Evolutionary conservation across 1,140 invertebrate species (phyloP).

Genomic region (Holotrichia oblita): DNA sequence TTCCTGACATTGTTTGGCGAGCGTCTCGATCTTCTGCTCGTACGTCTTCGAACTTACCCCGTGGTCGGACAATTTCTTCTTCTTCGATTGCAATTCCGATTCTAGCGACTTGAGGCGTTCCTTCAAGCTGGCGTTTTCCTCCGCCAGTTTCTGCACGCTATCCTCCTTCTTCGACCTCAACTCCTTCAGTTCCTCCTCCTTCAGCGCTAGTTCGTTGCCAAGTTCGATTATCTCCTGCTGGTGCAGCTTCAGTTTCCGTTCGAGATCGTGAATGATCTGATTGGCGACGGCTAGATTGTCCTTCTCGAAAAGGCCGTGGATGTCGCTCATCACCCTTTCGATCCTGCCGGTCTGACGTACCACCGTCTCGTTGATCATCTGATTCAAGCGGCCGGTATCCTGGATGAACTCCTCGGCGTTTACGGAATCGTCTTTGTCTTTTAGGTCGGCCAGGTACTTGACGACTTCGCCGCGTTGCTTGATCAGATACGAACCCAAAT

Average conservation of each 20-base stretch:
- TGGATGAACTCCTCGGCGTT: slow-evolving; percentile 4
- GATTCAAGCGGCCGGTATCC: background rate
- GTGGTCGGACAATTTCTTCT: slow-evolving; percentile 36
- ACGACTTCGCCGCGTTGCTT: background rate
- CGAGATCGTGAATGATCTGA: slow-evolving; percentile 4
- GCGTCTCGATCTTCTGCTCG: slow-evolving; percentile 20
- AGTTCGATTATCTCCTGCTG: background rate
- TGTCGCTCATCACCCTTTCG: slow-evolving; percentile 18
- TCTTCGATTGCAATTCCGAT: slow-evolving; percentile 33
- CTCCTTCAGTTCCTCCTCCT: background rate
- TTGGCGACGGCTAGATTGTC: slow-evolving; percentile 1
- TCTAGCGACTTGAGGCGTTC: background rate
- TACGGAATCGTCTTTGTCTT: slow-evolving; percentile 5
- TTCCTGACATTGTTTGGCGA: slow-evolving; percentile 35
- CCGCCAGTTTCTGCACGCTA: background rate
- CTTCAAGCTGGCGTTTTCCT: slow-evolving; percentile 35
- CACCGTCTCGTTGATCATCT: slow-evolving; percentile 12
- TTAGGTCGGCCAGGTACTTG: background rate
- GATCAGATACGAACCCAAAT: slow-evolving; percentile 24
- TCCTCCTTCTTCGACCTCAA: background rate
- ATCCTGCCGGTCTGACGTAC: background rate
- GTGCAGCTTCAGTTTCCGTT: background rate
- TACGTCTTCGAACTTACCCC: background rate
- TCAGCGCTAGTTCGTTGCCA: slow-evolving; percentile 11
- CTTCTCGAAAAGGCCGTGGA: slow-evolving; percentile 4